Conservation (phyloP, 2,888 invertebrate species). For the Augochlorella aurata region DNA sequence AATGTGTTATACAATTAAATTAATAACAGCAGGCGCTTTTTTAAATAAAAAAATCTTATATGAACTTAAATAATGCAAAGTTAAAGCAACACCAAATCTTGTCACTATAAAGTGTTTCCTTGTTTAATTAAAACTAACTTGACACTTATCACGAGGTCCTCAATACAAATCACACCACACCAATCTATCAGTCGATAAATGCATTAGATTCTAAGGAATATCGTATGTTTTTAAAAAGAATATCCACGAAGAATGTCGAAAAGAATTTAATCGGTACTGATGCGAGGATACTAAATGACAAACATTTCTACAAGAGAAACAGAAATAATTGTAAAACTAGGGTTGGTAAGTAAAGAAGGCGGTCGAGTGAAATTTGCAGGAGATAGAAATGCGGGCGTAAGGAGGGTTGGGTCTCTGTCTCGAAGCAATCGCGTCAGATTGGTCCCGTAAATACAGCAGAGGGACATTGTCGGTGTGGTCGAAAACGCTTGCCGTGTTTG, state of each 20-base stretch:
- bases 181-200: slow-evolving; percentile 25
- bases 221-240: slow-evolving; percentile 43
- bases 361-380: slow-evolving; percentile 61
- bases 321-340: slow-evolving; percentile 40
- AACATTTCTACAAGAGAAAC: slow-evolving; percentile 23
- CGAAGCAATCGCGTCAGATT: slow-evolving; percentile 59
- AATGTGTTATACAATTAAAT: slow-evolving; percentile 33
- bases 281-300: slow-evolving; percentile 13
- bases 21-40: slow-evolving; percentile 8
- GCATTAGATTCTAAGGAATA: slow-evolving; percentile 33
- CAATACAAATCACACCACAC: slow-evolving; percentile 43
- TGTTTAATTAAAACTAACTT: slow-evolving; percentile 35
- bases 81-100: neutral
- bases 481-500: slow-evolving; percentile 46
- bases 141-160: slow-evolving; percentile 55
- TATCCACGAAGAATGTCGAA: slow-evolving; percentile 12
- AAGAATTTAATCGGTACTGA: slow-evolving; percentile 20
- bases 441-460: slow-evolving; percentile 51
- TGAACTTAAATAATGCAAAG: neutral
- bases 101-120: slow-evolving; percentile 6
- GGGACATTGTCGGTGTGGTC: slow-evolving; percentile 44
- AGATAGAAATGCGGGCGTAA: slow-evolving; percentile 75
- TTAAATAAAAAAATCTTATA: neutral
- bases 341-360: slow-evolving; percentile 46
- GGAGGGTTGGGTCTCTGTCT: slow-evolving; percentile 75